Percentiles rank a stretch among this genome's conserved stretches.
phyloP scores from a whole-genome alignment of 2,888 invertebrate genomes.

The Agonopterix arenella region DNA sequence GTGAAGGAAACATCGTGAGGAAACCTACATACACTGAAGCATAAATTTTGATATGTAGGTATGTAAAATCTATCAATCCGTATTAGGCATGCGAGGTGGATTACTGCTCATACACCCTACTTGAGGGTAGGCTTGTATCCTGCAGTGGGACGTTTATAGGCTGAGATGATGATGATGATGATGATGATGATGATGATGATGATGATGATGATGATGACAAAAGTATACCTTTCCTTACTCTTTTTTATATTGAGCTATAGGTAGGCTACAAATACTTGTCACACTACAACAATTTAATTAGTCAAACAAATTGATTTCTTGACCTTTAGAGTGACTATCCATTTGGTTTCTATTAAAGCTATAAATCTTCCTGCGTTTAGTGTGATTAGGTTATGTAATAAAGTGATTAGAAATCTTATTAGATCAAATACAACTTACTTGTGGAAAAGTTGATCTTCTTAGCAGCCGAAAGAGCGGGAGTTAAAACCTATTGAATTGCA shows the following conservation, averaged over 20 bases:
- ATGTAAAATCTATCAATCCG: too few species aligned
- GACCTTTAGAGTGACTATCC: not conserved
- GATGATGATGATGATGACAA: too few species aligned
- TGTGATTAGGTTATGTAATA: conserved; percentile 14
- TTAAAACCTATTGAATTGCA: conserved; percentile 44
- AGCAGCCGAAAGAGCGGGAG: conserved; percentile 36
- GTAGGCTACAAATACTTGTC: not conserved
- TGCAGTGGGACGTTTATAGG: too few species aligned
- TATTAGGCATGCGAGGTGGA: too few species aligned
- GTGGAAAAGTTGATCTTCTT: conserved; percentile 51
- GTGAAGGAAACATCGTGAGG: too few species aligned
- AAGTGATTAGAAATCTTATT: not conserved
- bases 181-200: too few species aligned
- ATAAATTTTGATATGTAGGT: too few species aligned
- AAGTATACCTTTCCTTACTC: not conserved
- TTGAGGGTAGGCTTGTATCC: too few species aligned
- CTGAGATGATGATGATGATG: too few species aligned
- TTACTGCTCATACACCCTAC: too few species aligned
- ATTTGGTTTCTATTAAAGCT: not conserved
- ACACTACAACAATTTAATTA: not conserved
- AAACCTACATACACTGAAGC: too few species aligned
- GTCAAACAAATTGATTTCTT: not conserved
- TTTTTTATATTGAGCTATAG: not conserved
- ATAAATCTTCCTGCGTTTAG: conserved; percentile 1
- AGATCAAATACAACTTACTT: conserved; percentile 36